These are phyloP conservation scores for Drosophila paulistorum DNA, from an alignment of 1,140 invertebrate species.

Conservation along the genomic window DNA sequence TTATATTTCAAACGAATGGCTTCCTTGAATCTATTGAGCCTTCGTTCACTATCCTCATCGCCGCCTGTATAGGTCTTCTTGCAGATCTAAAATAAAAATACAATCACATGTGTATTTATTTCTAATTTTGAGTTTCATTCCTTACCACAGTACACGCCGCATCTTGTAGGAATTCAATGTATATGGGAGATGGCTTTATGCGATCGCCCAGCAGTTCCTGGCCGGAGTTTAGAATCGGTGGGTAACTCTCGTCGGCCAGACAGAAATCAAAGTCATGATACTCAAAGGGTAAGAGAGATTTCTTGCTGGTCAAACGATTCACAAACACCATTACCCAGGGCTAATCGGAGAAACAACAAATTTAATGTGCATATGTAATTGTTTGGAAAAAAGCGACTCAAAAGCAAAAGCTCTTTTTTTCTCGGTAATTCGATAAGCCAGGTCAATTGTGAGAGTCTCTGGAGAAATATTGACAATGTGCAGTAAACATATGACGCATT, in stretches of 20 bases:
- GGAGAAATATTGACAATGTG: neutral
- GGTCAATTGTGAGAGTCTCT: too few species aligned
- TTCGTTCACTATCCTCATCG: neutral
- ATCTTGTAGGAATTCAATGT: conserved; percentile 90
- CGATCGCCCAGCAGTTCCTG: conserved; percentile 99
- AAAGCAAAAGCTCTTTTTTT: too few species aligned
- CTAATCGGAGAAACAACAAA: conserved; percentile 84
- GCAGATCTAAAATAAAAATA: conserved; percentile 8
- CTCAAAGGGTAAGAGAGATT: conserved; percentile 98
- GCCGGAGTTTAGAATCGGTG: conserved; percentile 98
- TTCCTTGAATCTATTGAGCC: neutral
- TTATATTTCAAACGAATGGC: neutral
- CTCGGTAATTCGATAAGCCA: too few species aligned
- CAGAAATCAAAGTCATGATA: conserved; percentile 99
- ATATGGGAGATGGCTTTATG: conserved; percentile 95
- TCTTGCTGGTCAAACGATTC: conserved; percentile 97
- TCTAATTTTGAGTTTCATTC: neutral
- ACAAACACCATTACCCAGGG: conserved; percentile 94
- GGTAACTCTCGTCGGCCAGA: conserved; percentile 87
- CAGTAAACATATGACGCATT: neutral
- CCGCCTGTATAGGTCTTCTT: neutral
- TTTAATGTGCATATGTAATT: neutral
- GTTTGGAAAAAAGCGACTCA: too few species aligned
- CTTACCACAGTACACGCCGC: conserved; percentile 87
- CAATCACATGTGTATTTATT: neutral